Base-by-base conservation (phyloP, 2,888 invertebrate species). In the Hofmannophila pseudospretella region DNA sequence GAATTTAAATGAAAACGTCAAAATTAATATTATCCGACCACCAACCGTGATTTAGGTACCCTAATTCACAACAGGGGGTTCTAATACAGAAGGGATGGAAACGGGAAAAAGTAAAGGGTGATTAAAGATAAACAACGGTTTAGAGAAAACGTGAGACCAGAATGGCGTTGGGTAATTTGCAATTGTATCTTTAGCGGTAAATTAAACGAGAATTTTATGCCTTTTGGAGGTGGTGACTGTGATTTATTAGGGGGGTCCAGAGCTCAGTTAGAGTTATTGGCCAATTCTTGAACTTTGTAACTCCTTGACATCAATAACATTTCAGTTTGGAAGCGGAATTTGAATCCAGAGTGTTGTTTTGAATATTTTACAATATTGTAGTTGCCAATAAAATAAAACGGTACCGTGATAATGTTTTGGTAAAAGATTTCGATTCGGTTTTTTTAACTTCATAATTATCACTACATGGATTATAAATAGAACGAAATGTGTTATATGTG, bases 101-200 rank as follows among this genome's bases (percentile, higher is more conserved):
- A 50, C 58, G 68, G 66, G 67, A 68, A 73, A 71, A 78, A 79
- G 67, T 68, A 64, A 72, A 70, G 78, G 82, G 79, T 71, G 82
- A 81, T 82, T 77, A 77, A 79, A 82, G 82, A 85, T 85, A 85
- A 85, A 85, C 81, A 81, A 73, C 67, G 66, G 65, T 56, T 64
- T 45, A 41, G 36, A 45, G 49, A 58, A 57, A 71, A 71, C 72
- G 66, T 67, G 62, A 60, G 58, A 61, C 62, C 48, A 57, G 54
- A 45, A 54, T 52, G 48, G 55, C 60, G 61, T 53, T 49, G 64
- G 54, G 70, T 79, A 78, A 82, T 85, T 82, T 78, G 74, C 77
- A 75, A 77, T 76, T 72, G 69, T 77, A 68, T 70, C 67, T 71
- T 58, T 58, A 56, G 63, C 60, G 57, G 61, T 67, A 70, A 74